Conservation (phyloP, 2,888 invertebrate species). For the Falcaria lacertinaria region DNA sequence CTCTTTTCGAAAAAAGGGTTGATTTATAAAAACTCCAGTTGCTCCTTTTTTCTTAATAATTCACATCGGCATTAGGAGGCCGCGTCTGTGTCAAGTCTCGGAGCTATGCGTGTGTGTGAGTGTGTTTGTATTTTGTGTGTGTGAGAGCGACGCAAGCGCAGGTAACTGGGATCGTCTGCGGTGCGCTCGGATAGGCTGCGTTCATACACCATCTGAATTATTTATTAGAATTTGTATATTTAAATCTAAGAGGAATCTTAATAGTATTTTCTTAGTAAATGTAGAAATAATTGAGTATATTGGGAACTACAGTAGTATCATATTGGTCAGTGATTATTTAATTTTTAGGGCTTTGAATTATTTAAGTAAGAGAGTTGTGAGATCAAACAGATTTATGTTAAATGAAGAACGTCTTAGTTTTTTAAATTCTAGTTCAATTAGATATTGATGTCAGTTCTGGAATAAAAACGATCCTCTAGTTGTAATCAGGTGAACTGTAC, state of each 20-base stretch:
- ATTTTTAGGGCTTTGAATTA: too few species aligned
- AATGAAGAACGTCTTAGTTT: too few species aligned
- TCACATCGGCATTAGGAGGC: constrained; percentile 29
- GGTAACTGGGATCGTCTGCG: constrained; percentile 72
- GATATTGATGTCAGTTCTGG: too few species aligned
- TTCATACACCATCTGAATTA: constrained; percentile 42
- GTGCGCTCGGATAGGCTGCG: constrained; percentile 44
- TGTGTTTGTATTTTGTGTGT: constrained; percentile 23
- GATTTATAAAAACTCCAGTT: constrained; percentile 26
- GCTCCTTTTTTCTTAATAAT: constrained; percentile 23
- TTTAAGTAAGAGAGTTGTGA: too few species aligned
- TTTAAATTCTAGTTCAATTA: too few species aligned
- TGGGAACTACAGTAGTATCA: too few species aligned
- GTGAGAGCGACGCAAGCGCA: constrained; percentile 53
- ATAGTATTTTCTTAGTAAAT: constrained; percentile 18
- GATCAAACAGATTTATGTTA: too few species aligned
- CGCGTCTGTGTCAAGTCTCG: constrained; percentile 66
- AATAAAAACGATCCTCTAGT: too few species aligned
- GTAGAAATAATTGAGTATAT: too few species aligned
- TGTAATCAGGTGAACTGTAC: too few species aligned
- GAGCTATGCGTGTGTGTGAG: constrained; percentile 16
- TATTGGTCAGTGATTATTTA: too few species aligned
- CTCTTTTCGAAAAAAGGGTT: constrained; percentile 19
- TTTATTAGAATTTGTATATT: constrained; percentile 45
- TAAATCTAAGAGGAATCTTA: constrained; percentile 66